phyloP scores from a whole-genome alignment of 2,113 vertebrate species.

The Synchiropus splendidus region DNA sequence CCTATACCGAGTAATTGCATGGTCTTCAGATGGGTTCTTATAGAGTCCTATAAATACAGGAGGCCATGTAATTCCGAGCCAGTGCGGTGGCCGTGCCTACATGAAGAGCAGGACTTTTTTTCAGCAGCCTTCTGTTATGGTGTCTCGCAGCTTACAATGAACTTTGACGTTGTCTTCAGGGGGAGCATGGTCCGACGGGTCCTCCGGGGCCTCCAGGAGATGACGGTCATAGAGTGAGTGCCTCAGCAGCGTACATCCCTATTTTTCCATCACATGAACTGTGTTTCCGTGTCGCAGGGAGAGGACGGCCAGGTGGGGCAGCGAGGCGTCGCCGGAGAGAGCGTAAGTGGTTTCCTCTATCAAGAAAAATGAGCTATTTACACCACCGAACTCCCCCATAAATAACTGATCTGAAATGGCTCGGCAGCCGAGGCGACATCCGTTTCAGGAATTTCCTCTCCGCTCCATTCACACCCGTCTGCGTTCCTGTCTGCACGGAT shows the following conservation, averaged over 20 bases:
- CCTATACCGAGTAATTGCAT: slow-evolving; percentile 63
- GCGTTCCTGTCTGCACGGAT: slow-evolving; percentile 25
- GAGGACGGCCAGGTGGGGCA: slow-evolving; percentile 95
- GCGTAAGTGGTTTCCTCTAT: slow-evolving; percentile 72
- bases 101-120: slow-evolving; percentile 39
- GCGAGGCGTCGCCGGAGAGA: slow-evolving; percentile 89
- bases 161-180: slow-evolving; percentile 58
- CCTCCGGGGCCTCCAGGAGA: slow-evolving; percentile 87
- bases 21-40: slow-evolving; percentile 24
- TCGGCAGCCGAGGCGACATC: not conserved
- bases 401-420: too few relatives aligned
- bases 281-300: slow-evolving; percentile 68
- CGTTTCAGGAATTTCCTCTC: slow-evolving; percentile 16
- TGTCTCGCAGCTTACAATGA: not conserved
- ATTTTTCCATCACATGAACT: not conserved
- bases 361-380: too few relatives aligned
- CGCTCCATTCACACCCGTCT: slow-evolving; percentile 3
- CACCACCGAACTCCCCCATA: too few relatives aligned
- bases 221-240: slow-evolving; percentile 85
- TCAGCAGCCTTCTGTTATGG: not conserved
- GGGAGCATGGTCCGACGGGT: slow-evolving; percentile 82
- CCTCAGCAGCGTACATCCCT: not conserved
- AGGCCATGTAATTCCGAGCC: slow-evolving; percentile 29
- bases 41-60: slow-evolving; percentile 43
- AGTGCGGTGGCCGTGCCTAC: slow-evolving; percentile 37